Evolutionary conservation across 2,888 invertebrate species (phyloP).

Genomic region (Epinotia ramella): DNA sequence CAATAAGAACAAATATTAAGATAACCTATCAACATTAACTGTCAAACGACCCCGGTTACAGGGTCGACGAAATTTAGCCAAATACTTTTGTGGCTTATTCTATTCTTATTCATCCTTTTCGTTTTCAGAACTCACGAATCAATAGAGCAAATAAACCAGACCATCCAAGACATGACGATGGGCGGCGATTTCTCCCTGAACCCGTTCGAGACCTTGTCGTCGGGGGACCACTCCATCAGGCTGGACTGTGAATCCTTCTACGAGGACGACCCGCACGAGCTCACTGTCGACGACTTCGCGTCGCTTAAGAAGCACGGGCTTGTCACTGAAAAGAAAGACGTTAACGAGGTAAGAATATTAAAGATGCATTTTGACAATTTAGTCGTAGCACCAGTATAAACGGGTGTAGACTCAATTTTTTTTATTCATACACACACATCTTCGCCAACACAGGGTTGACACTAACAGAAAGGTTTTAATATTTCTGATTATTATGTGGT

Average conservation of each 20-base stretch:
- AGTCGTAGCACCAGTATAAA: too few relatives aligned
- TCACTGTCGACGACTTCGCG: constrained; percentile 79
- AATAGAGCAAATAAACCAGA: constrained; percentile 81
- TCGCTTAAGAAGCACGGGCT: constrained; percentile 79
- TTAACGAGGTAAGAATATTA: constrained; percentile 66
- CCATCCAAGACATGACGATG: constrained; percentile 83
- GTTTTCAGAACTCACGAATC: constrained; percentile 70
- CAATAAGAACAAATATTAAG: too few relatives aligned
- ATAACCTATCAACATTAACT: too few relatives aligned
- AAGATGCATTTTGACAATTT: too few relatives aligned
- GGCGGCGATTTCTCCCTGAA: constrained; percentile 76
- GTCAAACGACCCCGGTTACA: not conserved
- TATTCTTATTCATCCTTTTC: not conserved
- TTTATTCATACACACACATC: too few relatives aligned
- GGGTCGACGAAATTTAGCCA: not conserved
- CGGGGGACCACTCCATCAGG: constrained; percentile 74
- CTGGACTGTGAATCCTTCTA: constrained; percentile 76
- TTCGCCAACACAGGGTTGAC: too few relatives aligned
- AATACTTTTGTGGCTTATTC: not conserved
- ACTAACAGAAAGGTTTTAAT: too few relatives aligned
- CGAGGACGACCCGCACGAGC: constrained; percentile 71
- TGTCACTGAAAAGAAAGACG: constrained; percentile 72
- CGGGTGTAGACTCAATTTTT: too few relatives aligned
- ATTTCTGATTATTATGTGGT: too few relatives aligned
- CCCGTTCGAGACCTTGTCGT: constrained; percentile 73